Base-by-base conservation (phyloP, 2,888 invertebrate species). In the Ornithoptera priamus region DNA sequence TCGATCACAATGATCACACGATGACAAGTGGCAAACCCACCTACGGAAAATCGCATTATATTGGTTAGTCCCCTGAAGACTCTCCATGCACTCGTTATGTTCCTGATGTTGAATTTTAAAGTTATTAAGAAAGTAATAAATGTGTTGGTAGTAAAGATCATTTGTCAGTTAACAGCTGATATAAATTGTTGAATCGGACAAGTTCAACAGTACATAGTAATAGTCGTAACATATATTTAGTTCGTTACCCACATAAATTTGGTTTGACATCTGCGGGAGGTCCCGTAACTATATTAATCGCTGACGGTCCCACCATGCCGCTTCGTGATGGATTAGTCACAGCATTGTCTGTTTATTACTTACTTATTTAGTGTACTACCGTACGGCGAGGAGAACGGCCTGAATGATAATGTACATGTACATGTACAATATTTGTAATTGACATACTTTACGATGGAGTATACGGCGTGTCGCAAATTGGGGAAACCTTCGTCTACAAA, bases 181-280 rank as follows among this genome's bases (percentile, higher is more conserved):
- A 39, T 39, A 39, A 39, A 39, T 39, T 39, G 39, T 39, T 39
- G 39, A 10, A 39, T 39, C 8, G 10, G 10, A 53, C n/a, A n/a
- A 2, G 1, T 53, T n/a, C 18, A n/a, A 53, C 2, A 53, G 15
- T 53, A n/a, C 53, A 22, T 22, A 22, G 22, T 22, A 22, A 22
- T 22, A 53, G 39, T 53, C n/a, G n/a, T n/a, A 12, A 60, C 60
- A 12, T 60, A 12, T 20, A 22, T 58, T 58, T 12, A 58, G 58
- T 58, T 58, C 22, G 12, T 22, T 58, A 58, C 22, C 17, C 58
- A 53, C 53, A 53, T 53, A 53, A 53, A 53, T 53, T 53, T 17
- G 18, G 59, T 59, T 46, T 50, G 46, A 65, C 36, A 65, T 59
- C 22, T 59, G 59, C 24, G 59, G 59, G 59, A 59, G 59, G 22